Base-by-base conservation (phyloP, 2,113 vertebrate genomes). In the Eonycteris spelaea region DNA sequence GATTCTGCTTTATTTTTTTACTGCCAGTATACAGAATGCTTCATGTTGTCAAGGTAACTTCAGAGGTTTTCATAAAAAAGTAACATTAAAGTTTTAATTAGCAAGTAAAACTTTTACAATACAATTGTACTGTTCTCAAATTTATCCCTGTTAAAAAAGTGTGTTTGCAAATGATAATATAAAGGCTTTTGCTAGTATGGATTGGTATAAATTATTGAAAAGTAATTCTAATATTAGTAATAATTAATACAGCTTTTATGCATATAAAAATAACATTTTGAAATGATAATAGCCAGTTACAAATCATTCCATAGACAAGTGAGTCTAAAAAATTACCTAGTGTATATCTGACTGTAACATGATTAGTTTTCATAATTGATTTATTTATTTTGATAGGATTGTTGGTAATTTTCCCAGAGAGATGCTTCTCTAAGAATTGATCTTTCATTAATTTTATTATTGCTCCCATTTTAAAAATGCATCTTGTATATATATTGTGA, bases 11-110 rank as follows among this genome's bases (percentile, higher is more conserved):
- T 26, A 67, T 96, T 79, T 67, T 53, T 63, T 96, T 91, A 85
- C 65, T 91, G 71, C 51, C 43, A 87, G 10, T 93, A n/a, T 93
- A 51, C 86, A 73, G 35, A 96, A 88, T 75, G 7, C 43, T 96
- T 6, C 22, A 86, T 92, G 45, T 68, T 97, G 94, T 91, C 79
- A 90, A 94, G 48, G 82, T 19, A 97, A 79, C 80, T 87, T 87
- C 77, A 78, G 3, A 93, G 3, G 40, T n/a, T 97, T 95, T 97
- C 87, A 48, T 14, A 95, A 97, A 98, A 98, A 67, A 51, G 6
- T 68, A 94, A 95, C 94, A 97, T 92, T 96, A 75, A 43, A 3
- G 4, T 93, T 98, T 98, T 97, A 98, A 97, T 98, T 96, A 96
- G 4, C 3, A 93, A 96, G 3, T 75, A 85, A 51, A 78, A 22